Conservation (phyloP, 1,140 invertebrate genomes). For the Drosophila melanica region DNA sequence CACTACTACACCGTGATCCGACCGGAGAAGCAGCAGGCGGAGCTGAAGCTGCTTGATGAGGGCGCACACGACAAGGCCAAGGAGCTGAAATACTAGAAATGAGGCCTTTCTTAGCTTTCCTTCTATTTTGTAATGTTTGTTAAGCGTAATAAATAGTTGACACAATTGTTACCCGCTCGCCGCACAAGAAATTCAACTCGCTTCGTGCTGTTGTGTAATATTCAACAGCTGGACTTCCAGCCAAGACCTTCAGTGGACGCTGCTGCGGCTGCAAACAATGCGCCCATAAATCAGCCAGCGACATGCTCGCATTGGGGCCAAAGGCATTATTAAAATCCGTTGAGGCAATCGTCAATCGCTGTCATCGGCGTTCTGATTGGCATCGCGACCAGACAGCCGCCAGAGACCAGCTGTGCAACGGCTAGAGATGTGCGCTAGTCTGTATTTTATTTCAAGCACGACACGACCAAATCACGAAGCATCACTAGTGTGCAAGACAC, state of each 20-base stretch:
- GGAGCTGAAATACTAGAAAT: constrained; percentile 72
- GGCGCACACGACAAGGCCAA: constrained; percentile 76
- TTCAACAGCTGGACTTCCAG: constrained; percentile 1
- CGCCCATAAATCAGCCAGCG: constrained; percentile 23
- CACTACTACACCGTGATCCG: constrained; percentile 83
- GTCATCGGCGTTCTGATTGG: constrained; percentile 23
- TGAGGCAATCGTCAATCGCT: constrained; percentile 2
- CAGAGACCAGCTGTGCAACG: neutral
- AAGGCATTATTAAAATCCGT: constrained; percentile 4
- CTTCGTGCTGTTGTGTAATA: constrained; percentile 18
- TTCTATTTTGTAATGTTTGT: constrained; percentile 43
- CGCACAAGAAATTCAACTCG: neutral
- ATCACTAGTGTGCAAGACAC: no score
- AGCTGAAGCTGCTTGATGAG: constrained; percentile 76
- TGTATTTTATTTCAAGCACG: no score
- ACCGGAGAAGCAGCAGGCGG: constrained; percentile 79
- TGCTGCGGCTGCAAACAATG: constrained; percentile 16
- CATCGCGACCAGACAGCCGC: constrained; percentile 49
- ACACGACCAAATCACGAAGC: no score
- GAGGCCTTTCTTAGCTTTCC: constrained; percentile 15
- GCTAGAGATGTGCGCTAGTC: constrained; percentile 2
- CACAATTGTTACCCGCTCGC: constrained; percentile 7
- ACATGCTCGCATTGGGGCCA: constrained; percentile 5
- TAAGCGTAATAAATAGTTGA: constrained; percentile 44
- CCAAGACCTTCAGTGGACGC: constrained; percentile 1